Conservation (phyloP, 2,113 vertebrate species). For the Salvator merianae region DNA sequence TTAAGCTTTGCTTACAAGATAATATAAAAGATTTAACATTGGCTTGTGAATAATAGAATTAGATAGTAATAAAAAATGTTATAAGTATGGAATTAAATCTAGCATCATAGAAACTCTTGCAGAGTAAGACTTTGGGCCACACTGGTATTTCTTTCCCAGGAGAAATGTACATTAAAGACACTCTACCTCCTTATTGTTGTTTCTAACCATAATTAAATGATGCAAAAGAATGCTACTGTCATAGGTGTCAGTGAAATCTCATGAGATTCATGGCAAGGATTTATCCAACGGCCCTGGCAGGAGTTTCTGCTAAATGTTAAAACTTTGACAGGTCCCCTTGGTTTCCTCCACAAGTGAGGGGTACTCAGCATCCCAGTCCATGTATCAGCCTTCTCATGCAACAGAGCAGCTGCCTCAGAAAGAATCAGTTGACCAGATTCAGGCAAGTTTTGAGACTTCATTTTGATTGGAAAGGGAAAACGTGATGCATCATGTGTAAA, state of each 20-base stretch:
- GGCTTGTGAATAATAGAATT: background rate
- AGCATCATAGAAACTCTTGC: background rate
- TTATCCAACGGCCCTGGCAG: background rate
- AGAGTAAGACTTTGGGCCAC: background rate
- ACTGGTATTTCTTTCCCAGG: background rate
- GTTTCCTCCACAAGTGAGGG: conserved; percentile 87
- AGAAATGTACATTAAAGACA: background rate
- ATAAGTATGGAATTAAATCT: background rate
- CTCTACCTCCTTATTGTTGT: background rate
- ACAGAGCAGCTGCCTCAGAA: conserved; percentile 86
- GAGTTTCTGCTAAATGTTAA: conserved; percentile 45
- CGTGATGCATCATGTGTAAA: conserved; percentile 4
- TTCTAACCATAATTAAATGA: background rate
- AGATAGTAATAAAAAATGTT: background rate
- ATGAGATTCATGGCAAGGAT: background rate
- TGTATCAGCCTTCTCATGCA: conserved; percentile 89
- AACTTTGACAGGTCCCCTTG: conserved; percentile 81
- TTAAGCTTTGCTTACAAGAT: background rate
- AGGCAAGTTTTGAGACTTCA: conserved; percentile 76
- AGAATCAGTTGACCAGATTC: conserved; percentile 89
- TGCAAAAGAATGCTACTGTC: background rate
- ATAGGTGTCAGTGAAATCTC: background rate
- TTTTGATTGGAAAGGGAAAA: conserved; percentile 8
- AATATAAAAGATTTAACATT: background rate
- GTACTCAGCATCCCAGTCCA: conserved; percentile 82